phyloP scores from a whole-genome alignment of 2,797 vertebrate species.

The Coreius guichenoti region DNA sequence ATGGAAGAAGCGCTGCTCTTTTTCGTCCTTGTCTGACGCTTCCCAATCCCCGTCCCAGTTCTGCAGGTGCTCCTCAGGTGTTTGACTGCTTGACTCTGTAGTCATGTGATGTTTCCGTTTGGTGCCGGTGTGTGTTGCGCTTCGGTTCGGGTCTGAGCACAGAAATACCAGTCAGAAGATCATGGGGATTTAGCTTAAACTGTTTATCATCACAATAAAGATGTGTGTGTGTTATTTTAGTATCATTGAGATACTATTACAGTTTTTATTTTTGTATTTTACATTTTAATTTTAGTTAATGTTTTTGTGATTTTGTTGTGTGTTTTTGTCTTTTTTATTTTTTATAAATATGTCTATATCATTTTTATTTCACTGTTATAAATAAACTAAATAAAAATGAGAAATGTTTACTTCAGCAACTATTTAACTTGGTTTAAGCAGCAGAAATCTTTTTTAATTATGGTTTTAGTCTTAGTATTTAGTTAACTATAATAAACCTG shows the following conservation, averaged over 20 bases:
- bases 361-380: too few species aligned
- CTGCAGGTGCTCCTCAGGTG: not conserved
- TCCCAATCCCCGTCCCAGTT: constrained; percentile 30
- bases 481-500: too few species aligned
- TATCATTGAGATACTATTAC: not conserved
- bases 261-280: too few species aligned
- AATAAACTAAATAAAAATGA: too few species aligned
- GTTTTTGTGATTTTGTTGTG: too few species aligned
- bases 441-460: too few species aligned
- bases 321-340: too few species aligned
- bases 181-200: not conserved
- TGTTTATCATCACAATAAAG: not conserved
- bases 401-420: too few species aligned
- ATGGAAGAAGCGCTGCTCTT: constrained; percentile 59
- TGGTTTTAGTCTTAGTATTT: too few species aligned
- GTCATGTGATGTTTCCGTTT: constrained; percentile 63
- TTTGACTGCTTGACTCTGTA: not conserved
- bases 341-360: too few species aligned
- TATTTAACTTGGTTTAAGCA: too few species aligned
- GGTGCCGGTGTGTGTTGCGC: constrained; percentile 9
- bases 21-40: constrained; percentile 42
- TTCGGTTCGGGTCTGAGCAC: not conserved
- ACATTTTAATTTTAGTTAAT: too few species aligned
- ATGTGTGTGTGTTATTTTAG: not conserved
- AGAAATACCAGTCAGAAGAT: constrained; percentile 22